Percentiles rank a stretch among this genome's conserved stretches.
Conservation (phyloP, 2,797 vertebrate species). For the Phrynocephalus guinanensis region DNA sequence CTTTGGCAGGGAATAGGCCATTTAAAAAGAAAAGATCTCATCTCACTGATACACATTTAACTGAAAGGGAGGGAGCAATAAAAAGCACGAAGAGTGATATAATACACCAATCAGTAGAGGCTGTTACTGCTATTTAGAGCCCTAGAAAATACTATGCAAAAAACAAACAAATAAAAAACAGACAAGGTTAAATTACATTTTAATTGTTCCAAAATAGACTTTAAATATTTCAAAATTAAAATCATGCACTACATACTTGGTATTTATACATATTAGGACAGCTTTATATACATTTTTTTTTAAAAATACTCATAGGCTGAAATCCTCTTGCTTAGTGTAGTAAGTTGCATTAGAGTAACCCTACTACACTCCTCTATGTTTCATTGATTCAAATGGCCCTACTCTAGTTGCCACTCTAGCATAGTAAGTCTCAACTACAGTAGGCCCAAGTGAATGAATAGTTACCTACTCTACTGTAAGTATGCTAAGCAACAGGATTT, state of each 20-base stretch:
- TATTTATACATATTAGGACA: neutral
- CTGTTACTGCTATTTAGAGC: conserved; percentile 18
- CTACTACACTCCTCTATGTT: too few relatives aligned
- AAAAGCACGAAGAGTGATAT: conserved; percentile 7
- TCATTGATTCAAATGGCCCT: too few relatives aligned
- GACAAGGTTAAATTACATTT: neutral
- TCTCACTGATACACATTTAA: neutral
- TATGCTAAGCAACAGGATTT: too few relatives aligned
- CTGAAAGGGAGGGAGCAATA: conserved; percentile 26
- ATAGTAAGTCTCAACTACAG: too few relatives aligned
- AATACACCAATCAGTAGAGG: conserved; percentile 22
- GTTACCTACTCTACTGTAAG: too few relatives aligned
- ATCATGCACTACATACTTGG: neutral
- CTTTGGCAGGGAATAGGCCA: conserved; percentile 13
- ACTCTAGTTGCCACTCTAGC: too few relatives aligned
- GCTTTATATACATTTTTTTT: neutral
- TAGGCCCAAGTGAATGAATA: too few relatives aligned
- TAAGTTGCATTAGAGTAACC: too few relatives aligned
- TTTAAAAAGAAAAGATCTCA: conserved; percentile 46
- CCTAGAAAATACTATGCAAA: conserved; percentile 6
- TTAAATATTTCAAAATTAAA: neutral
- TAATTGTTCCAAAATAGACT: neutral
- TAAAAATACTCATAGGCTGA: too few relatives aligned
- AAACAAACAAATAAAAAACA: neutral
- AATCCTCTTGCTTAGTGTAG: too few relatives aligned